Base-by-base conservation (phyloP, 2,888 invertebrate species). In the Anaspis maculata region DNA sequence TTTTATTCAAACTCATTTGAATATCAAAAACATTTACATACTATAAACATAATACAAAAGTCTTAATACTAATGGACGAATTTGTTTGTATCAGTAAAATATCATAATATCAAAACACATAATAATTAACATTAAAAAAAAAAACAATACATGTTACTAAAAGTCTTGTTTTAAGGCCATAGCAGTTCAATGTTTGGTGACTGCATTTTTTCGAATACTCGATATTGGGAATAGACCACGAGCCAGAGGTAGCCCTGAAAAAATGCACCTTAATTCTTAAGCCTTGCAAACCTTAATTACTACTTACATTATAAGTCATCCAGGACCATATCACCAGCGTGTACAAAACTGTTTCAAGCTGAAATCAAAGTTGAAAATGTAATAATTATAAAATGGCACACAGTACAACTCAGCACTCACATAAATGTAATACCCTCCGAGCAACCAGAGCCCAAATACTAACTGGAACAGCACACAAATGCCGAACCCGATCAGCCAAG, bases 361-460 rank as follows among this genome's bases (percentile, higher is more conserved):
- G 66, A 40, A 76, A 69, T 32, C 22, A 41, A n/a, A n/a, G n/a
- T n/a, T n/a, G 26, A 43, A 37, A 67, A 32, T 7, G 30, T 19
- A n/a, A 23, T 16, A 27, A 30, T 16, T 16, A 13, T 21, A 19
- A 33, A 10, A 13, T 26, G 25, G 21, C 26, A 13, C 10, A 25
- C 11, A 25, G 21, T 31, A 6, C 13, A 33, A 26, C 16, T 13
- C 9, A 15, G 11, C 31, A 75, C 83, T 82, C 64, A 90, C 89
- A 67, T 90, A 90, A 54, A 90, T 90, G 54, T 91, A 91, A 57
- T 91, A 91, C 41, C 89, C 88, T 41, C 84, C 86, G 21, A 90
- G 68, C 2, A 90, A 70, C 88, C 90, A 90, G 15, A 90, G 64
- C 3, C 89, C 86, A 61, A 87, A 89, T 2, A 79, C 57, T 3